Base-by-base conservation (phyloP, 2,888 invertebrate species). In the Cynaeus angustus region DNA sequence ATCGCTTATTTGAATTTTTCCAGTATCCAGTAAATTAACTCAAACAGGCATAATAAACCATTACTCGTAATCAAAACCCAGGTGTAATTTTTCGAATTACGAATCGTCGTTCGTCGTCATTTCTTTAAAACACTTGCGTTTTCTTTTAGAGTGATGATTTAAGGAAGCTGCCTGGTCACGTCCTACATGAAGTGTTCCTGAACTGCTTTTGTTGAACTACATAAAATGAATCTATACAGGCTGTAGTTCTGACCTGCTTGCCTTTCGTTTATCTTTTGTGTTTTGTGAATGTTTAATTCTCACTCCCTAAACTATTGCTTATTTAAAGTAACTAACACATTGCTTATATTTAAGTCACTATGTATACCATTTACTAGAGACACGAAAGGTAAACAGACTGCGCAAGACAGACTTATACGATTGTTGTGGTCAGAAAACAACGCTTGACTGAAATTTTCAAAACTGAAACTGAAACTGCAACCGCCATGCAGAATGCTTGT, bases 1-100 rank as follows among this genome's bases (percentile, higher is more conserved):
- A 84, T 84, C 81, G 84, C 83, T 84, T 83, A 82, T 83, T 85
- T 81, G 78, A 64, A 81, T 79, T 81, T 75, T 79, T 82, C 78
- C 78, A 73, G 74, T 74, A 61, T 74, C 77, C 78, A 75, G 71
- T 77, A 76, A 33, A 76, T 56, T 64, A 64, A 68, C 68, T 68
- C 26, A 14, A 48, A 30, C 69, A 58, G 56, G 50, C 56, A 43
- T 56, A 55, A 38, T 64, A 56, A 48, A 41, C 16, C 8, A 12
- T 68, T 50, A 33, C 43, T 55, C 30, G 48, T 56, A 53, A 46
- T 56, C 59, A 67, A 59, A 67, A 59, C 59, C 50, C 12, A n/a
- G n/a, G n/a, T n/a, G n/a, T n/a, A n/a, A n/a, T n/a, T n/a, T n/a
- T n/a, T n/a, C n/a, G 13, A 16, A 30, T 30, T 10, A 28, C 10